Percentiles rank a stretch among this genome's conserved stretches.
Evolutionary conservation across 2,888 invertebrate species (phyloP).

Genomic region (Cantharis nigra): DNA sequence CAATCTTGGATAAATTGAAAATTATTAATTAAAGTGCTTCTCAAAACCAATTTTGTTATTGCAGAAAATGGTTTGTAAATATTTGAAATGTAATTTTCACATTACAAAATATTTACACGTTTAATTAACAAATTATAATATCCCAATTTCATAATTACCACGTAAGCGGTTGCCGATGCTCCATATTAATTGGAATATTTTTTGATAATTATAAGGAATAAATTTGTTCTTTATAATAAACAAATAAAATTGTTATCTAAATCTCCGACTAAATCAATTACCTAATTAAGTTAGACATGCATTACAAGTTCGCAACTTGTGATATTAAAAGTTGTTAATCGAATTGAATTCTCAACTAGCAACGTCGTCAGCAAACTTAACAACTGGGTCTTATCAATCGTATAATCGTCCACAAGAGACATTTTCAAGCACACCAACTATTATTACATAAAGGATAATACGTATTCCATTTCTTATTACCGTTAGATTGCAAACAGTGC

Average conservation of each 20-base stretch:
- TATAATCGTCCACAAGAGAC: slow-evolving; percentile 29
- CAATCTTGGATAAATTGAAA: neutral
- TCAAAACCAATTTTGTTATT: neutral
- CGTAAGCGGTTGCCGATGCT: neutral
- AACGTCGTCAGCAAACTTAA: slow-evolving; percentile 24
- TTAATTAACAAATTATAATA: neutral
- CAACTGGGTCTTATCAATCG: slow-evolving; percentile 28
- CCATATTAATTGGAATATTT: neutral
- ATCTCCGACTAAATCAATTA: neutral
- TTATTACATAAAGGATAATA: slow-evolving; percentile 26
- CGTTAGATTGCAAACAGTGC: slow-evolving; percentile 20
- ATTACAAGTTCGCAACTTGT: neutral
- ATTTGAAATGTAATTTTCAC: neutral
- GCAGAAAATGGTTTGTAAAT: neutral
- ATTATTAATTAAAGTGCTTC: neutral
- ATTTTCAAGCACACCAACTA: slow-evolving; percentile 23
- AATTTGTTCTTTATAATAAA: neutral
- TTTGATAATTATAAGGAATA: neutral
- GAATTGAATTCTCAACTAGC: slow-evolving; percentile 19
- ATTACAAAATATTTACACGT: neutral
- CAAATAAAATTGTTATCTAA: neutral
- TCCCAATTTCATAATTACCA: neutral
- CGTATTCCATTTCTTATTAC: slow-evolving; percentile 27
- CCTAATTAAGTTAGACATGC: neutral
- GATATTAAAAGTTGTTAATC: slow-evolving; percentile 24